Evolutionary conservation across 92 coral and sea anemone genomes (phyloP), one percentile per base, ranked within the genome.

Genomic region (Scolanthus callimorphus): DNA sequence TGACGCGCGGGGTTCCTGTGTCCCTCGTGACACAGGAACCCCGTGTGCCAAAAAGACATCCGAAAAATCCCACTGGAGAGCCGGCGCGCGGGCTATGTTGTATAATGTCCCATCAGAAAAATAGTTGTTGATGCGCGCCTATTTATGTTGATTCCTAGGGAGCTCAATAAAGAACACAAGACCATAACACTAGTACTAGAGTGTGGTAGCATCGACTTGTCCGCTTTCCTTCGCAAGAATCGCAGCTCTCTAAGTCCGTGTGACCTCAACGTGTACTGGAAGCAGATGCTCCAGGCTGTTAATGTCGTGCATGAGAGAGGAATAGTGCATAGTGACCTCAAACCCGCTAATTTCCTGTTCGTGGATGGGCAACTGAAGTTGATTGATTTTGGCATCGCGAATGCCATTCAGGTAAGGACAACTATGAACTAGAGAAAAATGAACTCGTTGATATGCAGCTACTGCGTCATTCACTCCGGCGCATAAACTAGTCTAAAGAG

Each of bases 301-400:
- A 85, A 89, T 48, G 96, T 90, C 15, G 77, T 89, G 29, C 99
- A 94, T 46, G 74, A 79, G 41, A 66, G 69, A 47, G 96, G 96
- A 11, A 85, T 94, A 24, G 79, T 94, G 51, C 99, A 94, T 38
- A 88, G 87, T 29, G 99, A 94, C 69, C 80, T 94, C 0, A 94
- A 94, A 48, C 99, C 99, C 4, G 99, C 99, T 23, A 94, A 94
- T 82, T 94, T 94, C 71, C 69, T 94, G 56, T 73, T 89, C 70
- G 96, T 94, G 39, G 94, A 94, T 25, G 96, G 87, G 29, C 84
- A 85, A 23, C 73, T 94, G 0, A 94, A 94, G 52, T 81, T 94
- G 13, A 94, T 94, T 39, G 99, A 94, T 52, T 94, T 94, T 66
- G 99, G 99, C 12, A 94, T 94, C 61, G 99, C 99, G 13, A 85